phyloP scores from a whole-genome alignment of 2,797 vertebrate genomes.

The Microctenopoma steveboyesi region DNA sequence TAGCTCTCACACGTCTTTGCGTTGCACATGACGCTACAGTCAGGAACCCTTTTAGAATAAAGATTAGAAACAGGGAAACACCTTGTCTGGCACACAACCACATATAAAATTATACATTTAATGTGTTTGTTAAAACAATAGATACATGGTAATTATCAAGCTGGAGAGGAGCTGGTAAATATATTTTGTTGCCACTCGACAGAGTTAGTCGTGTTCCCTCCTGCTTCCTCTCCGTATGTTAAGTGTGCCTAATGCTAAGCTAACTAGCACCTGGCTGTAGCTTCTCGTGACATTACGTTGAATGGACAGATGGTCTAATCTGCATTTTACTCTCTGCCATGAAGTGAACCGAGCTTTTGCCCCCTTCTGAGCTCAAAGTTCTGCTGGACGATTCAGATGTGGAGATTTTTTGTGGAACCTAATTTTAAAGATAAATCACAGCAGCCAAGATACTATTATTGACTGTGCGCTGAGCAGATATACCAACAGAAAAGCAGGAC shows the following conservation, averaged over 20 bases:
- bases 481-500: constrained; percentile 30
- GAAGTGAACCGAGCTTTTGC: not conserved
- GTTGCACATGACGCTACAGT: not conserved
- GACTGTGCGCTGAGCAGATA: constrained; percentile 46
- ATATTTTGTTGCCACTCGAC: not conserved
- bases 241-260: not conserved
- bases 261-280: not conserved
- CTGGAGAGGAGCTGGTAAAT: not conserved
- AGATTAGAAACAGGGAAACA: not conserved
- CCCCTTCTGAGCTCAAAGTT: not conserved
- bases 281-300: not conserved
- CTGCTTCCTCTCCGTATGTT: not conserved
- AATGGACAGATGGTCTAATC: not conserved
- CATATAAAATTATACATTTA: not conserved
- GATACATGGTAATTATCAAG: not conserved
- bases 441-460: constrained; percentile 60
- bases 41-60: not conserved
- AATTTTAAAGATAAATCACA: constrained; percentile 15
- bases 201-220: not conserved
- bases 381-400: not conserved
- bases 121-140: not conserved
- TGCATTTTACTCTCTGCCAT: not conserved
- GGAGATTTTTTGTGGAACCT: constrained; percentile 17
- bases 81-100: not conserved
- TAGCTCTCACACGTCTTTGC: not conserved